Percentiles rank a stretch among this genome's conserved stretches.
Conservation (phyloP, 2,888 invertebrate genomes). For the Eupithecia inturbata region DNA sequence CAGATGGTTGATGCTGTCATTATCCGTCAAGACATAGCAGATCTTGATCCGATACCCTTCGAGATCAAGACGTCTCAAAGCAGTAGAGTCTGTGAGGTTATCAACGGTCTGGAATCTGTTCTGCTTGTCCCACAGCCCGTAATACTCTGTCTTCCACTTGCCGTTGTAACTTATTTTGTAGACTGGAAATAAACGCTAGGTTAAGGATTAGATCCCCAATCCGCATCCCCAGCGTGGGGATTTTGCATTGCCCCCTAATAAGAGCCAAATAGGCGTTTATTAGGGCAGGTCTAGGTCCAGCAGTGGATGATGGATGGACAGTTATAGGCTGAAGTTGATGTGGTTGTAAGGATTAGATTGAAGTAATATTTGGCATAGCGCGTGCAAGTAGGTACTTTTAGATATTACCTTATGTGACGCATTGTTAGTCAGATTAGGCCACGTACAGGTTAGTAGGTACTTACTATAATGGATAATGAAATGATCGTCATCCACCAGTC, state of each 20-base stretch:
- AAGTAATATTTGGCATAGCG: too few species aligned
- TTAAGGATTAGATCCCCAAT: not conserved
- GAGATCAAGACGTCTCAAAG: constrained; percentile 76
- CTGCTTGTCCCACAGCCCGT: constrained; percentile 62
- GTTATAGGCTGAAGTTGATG: too few species aligned
- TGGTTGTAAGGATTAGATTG: too few species aligned
- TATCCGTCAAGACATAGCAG: constrained; percentile 85
- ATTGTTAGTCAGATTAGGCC: not conserved
- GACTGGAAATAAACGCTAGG: constrained; percentile 55
- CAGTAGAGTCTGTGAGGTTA: constrained; percentile 52
- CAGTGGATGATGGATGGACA: too few species aligned
- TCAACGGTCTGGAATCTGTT: constrained; percentile 52
- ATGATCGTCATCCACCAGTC: constrained; percentile 38
- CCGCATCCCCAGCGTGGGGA: not conserved
- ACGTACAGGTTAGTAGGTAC: constrained; percentile 33
- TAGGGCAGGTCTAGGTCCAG: not conserved
- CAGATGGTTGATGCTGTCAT: constrained; percentile 84
- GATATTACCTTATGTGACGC: too few species aligned
- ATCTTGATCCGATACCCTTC: constrained; percentile 75
- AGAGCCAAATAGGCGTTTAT: not conserved
- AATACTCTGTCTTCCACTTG: constrained; percentile 62
- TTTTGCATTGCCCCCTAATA: not conserved
- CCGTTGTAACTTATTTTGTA: constrained; percentile 62
- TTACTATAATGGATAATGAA: constrained; percentile 62
- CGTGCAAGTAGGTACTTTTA: too few species aligned